Evolutionary conservation across 2,113 vertebrate genomes (phyloP).

Genomic region (Hippotragus niger): DNA sequence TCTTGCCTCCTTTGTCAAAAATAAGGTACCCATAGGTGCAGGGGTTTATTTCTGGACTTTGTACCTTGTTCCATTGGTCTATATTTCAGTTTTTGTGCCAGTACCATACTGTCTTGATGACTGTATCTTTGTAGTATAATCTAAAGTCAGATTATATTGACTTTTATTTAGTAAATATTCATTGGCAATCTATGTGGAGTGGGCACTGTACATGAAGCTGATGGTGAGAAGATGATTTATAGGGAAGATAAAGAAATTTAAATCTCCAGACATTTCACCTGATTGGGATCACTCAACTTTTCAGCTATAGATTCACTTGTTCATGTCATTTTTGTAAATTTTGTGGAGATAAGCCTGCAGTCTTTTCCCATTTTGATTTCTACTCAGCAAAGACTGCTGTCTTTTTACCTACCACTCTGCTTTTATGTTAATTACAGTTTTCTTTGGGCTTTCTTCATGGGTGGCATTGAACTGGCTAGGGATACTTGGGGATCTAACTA

Average conservation of each 20-base stretch:
- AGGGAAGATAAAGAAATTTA: neutral
- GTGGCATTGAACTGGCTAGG: neutral
- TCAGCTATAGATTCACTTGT: neutral
- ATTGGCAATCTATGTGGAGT: neutral
- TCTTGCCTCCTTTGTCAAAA: neutral
- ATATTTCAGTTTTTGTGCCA: neutral
- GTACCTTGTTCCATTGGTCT: neutral
- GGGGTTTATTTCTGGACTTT: neutral
- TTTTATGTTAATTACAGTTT: neutral
- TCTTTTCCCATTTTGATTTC: neutral
- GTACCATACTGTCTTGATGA: neutral
- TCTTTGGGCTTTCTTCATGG: neutral
- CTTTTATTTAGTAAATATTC: neutral
- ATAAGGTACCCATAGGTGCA: neutral
- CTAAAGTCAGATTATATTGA: neutral
- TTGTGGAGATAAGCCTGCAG: neutral
- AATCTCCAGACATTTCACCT: neutral
- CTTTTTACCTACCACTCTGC: neutral
- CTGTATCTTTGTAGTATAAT: neutral
- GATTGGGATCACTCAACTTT: neutral
- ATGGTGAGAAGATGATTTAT: neutral
- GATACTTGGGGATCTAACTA: neutral
- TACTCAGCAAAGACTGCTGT: neutral
- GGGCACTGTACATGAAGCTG: neutral
- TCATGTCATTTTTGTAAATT: neutral